Evolutionary conservation across 2,888 invertebrate species (phyloP).

Genomic region (Pollenia angustigena): DNA sequence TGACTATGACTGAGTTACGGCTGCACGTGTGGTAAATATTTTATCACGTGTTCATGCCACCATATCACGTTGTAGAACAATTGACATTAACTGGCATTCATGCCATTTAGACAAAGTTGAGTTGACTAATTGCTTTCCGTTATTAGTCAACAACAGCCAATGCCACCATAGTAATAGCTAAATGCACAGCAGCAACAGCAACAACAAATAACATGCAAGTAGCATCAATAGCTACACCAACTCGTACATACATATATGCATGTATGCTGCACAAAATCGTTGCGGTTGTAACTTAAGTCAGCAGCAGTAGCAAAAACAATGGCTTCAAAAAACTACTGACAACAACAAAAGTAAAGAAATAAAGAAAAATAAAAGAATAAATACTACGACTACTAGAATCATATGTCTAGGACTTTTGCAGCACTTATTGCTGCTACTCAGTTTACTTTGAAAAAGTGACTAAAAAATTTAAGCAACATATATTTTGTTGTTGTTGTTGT

Average conservation of each 20-base stretch:
- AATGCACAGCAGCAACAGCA: constrained; percentile 38
- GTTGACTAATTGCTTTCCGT: constrained; percentile 74
- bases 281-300: constrained; percentile 40
- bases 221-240: constrained; percentile 24
- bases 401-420: constrained; percentile 28
- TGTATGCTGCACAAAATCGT: background rate
- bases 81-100: constrained; percentile 74
- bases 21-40: constrained; percentile 74
- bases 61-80: constrained; percentile 74
- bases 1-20: constrained; percentile 58
- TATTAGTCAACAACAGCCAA: constrained; percentile 72
- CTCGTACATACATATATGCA: background rate
- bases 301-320: constrained; percentile 54
- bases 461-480: constrained; percentile 50
- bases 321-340: constrained; percentile 27
- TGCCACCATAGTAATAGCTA: constrained; percentile 50
- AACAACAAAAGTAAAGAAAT: constrained; percentile 31
- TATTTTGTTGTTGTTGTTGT: constrained; percentile 27
- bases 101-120: constrained; percentile 74
- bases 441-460: constrained; percentile 15
- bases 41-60: constrained; percentile 74
- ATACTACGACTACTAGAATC: background rate
- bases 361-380: constrained; percentile 29
- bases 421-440: constrained; percentile 1
- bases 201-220: constrained; percentile 27